Percentiles rank a stretch among this genome's conserved stretches.
These are phyloP conservation scores for Luperina testacea DNA, from an alignment of 2,888 invertebrate species.

Conservation along the genomic window DNA sequence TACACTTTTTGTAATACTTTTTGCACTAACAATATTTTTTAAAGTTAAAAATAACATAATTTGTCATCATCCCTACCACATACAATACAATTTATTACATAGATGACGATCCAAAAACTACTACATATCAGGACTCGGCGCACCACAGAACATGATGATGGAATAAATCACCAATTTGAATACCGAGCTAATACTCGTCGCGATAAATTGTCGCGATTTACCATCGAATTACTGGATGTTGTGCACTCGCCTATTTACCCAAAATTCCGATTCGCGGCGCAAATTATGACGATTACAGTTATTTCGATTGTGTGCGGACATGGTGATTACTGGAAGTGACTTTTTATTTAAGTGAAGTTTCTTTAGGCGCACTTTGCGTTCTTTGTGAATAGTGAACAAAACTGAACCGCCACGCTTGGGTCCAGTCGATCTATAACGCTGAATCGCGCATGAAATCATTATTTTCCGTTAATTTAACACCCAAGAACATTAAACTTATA, in stretches of 20 bases:
- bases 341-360: neutral
- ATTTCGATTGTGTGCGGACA: conserved; percentile 66
- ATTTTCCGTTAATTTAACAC: neutral
- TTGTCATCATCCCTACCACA: neutral
- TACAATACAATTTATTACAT: neutral
- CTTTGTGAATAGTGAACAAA: neutral
- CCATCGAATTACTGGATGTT: conserved; percentile 58
- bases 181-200: conserved; percentile 45
- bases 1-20: neutral
- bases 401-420: neutral
- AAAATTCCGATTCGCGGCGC: conserved; percentile 71
- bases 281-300: conserved; percentile 78
- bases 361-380: neutral
- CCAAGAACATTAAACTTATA: neutral
- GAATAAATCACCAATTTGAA: conserved; percentile 59
- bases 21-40: no score
- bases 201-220: conserved; percentile 59
- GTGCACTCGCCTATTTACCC: conserved; percentile 69
- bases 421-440: neutral
- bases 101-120: conserved; percentile 3
- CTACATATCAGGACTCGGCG: neutral
- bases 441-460: neutral
- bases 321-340: conserved; percentile 24
- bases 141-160: conserved; percentile 28
- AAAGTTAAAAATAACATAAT: neutral